These are phyloP conservation scores for Eulimnadia texana DNA, from an alignment of 1,140 invertebrate species.

Conservation along the genomic window DNA sequence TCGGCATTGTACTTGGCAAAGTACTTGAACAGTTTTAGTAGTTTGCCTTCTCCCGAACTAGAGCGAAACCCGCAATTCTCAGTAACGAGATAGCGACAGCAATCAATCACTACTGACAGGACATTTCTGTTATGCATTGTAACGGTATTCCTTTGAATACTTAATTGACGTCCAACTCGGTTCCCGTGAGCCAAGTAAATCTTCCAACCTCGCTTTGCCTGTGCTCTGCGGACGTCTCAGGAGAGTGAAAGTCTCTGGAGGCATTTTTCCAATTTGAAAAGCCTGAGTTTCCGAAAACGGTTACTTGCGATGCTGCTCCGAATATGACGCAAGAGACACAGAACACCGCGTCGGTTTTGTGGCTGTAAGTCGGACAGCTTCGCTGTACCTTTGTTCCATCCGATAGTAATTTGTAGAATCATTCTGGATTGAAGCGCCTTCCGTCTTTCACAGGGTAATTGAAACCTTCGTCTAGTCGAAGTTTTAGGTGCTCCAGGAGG, in stretches of 20 bases:
- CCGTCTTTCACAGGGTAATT: not conserved
- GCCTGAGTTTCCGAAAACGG: not conserved
- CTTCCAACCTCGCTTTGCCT: not conserved
- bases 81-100: not conserved
- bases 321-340: not conserved
- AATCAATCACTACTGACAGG: not conserved
- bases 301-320: not conserved
- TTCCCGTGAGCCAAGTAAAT: not conserved
- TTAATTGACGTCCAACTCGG: not conserved
- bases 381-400: not conserved
- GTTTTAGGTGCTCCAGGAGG: not conserved
- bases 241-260: not conserved
- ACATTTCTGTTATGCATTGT: not conserved
- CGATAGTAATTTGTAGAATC: not conserved
- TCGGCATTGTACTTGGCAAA: not conserved
- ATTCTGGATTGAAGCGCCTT: not conserved
- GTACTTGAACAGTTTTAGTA: not conserved
- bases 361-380: not conserved
- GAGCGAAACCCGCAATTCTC: not conserved
- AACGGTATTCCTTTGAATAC: not conserved
- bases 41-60: not conserved
- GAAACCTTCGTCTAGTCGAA: not conserved
- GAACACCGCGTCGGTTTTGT: not conserved
- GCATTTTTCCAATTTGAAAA: not conserved
- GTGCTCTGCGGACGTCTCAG: not conserved